phyloP scores from a whole-genome alignment of 2,797 vertebrate genomes.

The Leuciscus waleckii region DNA sequence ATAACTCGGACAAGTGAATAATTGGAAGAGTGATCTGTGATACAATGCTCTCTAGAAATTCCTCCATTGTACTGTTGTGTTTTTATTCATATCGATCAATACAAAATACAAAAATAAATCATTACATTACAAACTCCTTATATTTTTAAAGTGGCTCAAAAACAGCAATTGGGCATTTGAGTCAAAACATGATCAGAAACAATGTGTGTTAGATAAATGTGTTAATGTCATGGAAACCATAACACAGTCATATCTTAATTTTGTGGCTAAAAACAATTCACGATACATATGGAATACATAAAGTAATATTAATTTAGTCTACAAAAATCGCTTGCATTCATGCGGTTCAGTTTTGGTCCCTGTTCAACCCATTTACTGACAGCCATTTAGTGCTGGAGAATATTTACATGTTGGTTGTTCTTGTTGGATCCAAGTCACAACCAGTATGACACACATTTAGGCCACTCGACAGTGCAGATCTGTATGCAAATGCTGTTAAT shows the following conservation, averaged over 20 bases:
- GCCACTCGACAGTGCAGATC: conserved; percentile 15
- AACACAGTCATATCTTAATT: conserved; percentile 27
- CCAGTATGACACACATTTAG: neutral
- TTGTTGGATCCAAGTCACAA: neutral
- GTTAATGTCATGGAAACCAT: conserved; percentile 9
- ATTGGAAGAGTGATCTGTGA: conserved; percentile 11
- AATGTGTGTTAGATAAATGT: conserved; percentile 21
- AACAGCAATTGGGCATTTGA: conserved; percentile 57
- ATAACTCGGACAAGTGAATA: neutral
- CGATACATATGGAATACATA: conserved; percentile 32
- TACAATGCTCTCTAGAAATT: conserved; percentile 52
- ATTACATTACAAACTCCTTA: conserved; percentile 69
- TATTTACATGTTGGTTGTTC: conserved; percentile 31
- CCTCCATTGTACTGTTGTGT: conserved; percentile 71
- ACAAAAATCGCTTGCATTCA: conserved; percentile 29
- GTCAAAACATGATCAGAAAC: conserved; percentile 50
- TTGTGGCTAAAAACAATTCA: conserved; percentile 26
- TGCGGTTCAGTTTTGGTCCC: conserved; percentile 41
- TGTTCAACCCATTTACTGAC: conserved; percentile 31
- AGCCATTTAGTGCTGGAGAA: conserved; percentile 32
- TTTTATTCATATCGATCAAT: conserved; percentile 64
- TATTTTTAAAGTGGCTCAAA: conserved; percentile 77
- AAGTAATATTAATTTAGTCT: conserved; percentile 32
- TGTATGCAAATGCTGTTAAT: neutral
- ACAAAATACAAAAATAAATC: conserved; percentile 70